A percentile compares a stretch with the other conserved stretches of the same genome.
Conservation (phyloP, 2,113 vertebrate species). For the Butorides virescens region DNA sequence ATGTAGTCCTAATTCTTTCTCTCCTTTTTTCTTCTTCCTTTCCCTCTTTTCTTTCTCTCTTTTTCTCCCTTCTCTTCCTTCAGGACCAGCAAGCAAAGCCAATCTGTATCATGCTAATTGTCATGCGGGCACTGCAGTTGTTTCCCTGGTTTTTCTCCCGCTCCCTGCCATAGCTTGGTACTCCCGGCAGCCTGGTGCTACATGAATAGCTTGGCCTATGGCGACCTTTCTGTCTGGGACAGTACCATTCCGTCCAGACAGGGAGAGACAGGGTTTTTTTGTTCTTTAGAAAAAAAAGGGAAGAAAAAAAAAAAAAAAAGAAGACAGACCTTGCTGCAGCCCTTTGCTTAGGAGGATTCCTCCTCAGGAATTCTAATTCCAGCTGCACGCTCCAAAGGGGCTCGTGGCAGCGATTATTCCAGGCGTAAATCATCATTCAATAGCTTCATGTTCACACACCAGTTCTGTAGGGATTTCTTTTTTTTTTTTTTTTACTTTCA, state of each 20-base stretch:
- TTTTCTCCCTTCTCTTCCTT: neutral
- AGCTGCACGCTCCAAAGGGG: neutral
- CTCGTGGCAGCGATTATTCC: neutral
- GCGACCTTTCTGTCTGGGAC: slow-evolving; percentile 75
- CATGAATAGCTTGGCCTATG: slow-evolving; percentile 59
- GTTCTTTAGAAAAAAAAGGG: neutral
- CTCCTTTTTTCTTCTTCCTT: too few relatives aligned
- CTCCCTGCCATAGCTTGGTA: neutral
- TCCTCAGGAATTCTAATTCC: slow-evolving; percentile 57
- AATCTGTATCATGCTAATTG: neutral
- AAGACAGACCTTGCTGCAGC: neutral
- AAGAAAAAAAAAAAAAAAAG: neutral
- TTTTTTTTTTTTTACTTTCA: neutral
- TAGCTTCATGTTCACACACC: neutral
- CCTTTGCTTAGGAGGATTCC: neutral
- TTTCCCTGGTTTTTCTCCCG: neutral
- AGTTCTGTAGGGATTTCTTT: neutral
- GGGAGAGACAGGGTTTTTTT: slow-evolving; percentile 62
- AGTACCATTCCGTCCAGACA: slow-evolving; percentile 77
- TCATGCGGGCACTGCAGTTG: neutral
- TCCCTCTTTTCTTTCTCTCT: neutral
- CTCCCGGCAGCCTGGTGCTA: slow-evolving; percentile 21
- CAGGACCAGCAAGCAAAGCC: neutral
- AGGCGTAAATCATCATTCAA: slow-evolving; percentile 9
- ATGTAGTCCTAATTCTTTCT: neutral